phyloP scores from a whole-genome alignment of 2,888 invertebrate genomes.

The Leucoptera coffeella region DNA sequence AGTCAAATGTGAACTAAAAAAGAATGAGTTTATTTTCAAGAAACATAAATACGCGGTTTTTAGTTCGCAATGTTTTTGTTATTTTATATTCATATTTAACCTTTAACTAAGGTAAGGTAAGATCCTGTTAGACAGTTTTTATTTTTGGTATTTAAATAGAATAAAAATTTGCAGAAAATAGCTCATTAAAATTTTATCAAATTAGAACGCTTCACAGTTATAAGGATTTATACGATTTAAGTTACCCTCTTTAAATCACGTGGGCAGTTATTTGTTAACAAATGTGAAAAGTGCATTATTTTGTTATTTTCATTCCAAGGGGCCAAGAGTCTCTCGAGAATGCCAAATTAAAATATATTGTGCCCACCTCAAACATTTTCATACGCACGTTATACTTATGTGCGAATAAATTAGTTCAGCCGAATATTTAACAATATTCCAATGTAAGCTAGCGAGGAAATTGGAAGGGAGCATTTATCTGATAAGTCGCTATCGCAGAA shows the following conservation, averaged over 20 bases:
- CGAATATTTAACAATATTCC: slow-evolving; percentile 41
- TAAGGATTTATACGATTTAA: slow-evolving; percentile 15
- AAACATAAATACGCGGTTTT: too few species aligned
- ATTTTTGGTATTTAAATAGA: too few species aligned
- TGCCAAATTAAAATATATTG: slow-evolving; percentile 49
- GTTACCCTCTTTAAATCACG: slow-evolving; percentile 19
- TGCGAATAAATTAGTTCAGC: slow-evolving; percentile 42
- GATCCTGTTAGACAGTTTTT: too few species aligned
- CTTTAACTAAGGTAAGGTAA: too few species aligned
- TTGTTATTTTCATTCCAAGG: too few species aligned
- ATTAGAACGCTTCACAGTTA: too few species aligned
- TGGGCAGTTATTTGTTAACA: slow-evolving; percentile 20
- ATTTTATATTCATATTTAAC: too few species aligned
- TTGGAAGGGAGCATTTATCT: slow-evolving; percentile 41
- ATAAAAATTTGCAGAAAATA: too few species aligned
- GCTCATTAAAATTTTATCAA: too few species aligned
- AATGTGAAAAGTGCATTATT: slow-evolving; percentile 38
- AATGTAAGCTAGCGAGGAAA: slow-evolving; percentile 36
- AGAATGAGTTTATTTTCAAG: too few species aligned
- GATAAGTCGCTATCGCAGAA: slow-evolving; percentile 28
- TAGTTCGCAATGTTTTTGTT: too few species aligned
- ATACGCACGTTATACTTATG: slow-evolving; percentile 15
- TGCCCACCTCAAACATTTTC: slow-evolving; percentile 30
- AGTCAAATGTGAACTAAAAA: too few species aligned
- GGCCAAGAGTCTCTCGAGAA: slow-evolving; percentile 26